Conservation (phyloP, 1,140 invertebrate species). For the Drosophila kurseongensis region DNA sequence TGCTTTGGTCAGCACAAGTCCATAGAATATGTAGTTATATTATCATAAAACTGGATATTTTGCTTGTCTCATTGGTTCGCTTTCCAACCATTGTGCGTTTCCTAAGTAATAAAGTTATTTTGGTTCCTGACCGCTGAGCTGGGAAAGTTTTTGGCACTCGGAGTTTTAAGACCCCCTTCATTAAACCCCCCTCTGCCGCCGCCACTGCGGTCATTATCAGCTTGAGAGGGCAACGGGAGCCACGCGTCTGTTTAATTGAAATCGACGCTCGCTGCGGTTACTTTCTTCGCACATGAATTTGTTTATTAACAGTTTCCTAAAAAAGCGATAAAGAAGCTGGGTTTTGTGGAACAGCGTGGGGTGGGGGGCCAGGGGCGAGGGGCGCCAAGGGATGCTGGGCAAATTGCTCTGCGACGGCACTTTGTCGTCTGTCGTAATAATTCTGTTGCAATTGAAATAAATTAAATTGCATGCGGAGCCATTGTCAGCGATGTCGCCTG, state of each 20-base stretch:
- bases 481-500: slow-evolving; percentile 57
- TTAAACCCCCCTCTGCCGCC: background rate
- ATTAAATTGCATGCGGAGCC: slow-evolving; percentile 80
- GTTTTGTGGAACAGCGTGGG: background rate
- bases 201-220: slow-evolving; percentile 35
- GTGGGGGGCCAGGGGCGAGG: too few species aligned
- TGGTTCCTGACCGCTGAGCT: slow-evolving; percentile 23
- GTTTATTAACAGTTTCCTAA: slow-evolving; percentile 73
- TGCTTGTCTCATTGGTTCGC: too few species aligned
- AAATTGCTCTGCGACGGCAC: slow-evolving; percentile 69
- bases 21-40: too few species aligned
- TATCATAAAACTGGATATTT: too few species aligned
- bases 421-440: slow-evolving; percentile 79
- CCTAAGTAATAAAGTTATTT: slow-evolving; percentile 22
- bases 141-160: background rate
- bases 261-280: slow-evolving; percentile 72
- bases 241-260: slow-evolving; percentile 78
- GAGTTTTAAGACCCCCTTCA: background rate
- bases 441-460: slow-evolving; percentile 80
- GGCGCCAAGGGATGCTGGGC: slow-evolving; percentile 17
- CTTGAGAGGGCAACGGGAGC: slow-evolving; percentile 36
- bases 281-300: slow-evolving; percentile 65
- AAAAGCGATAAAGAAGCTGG: slow-evolving; percentile 32
- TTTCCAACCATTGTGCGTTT: too few species aligned
- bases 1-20: too few species aligned